These are phyloP conservation scores for Botia kubotai DNA, from an alignment of 2,797 vertebrate genomes.

Conservation along the genomic window DNA sequence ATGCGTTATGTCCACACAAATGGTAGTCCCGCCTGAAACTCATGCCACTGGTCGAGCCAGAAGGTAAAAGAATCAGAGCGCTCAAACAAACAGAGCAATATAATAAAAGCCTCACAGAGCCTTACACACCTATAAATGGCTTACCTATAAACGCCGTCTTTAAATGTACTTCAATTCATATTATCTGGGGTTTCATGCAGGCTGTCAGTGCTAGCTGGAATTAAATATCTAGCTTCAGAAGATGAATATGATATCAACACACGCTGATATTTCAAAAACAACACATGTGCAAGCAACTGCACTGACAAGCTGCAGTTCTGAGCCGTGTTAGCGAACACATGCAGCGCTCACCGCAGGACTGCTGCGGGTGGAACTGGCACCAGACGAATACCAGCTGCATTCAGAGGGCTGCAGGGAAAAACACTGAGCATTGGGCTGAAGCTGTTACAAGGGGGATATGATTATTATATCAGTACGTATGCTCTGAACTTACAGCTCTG, in stretches of 20 bases:
- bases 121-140: neutral
- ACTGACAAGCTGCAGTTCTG: constrained; percentile 5
- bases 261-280: constrained; percentile 15
- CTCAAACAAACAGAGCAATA: neutral
- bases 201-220: neutral
- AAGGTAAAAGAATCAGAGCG: neutral
- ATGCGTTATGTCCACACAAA: neutral
- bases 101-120: neutral
- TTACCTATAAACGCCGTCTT: neutral
- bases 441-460: constrained; percentile 16
- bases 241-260: constrained; percentile 13
- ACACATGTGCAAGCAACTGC: constrained; percentile 15
- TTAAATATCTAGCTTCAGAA: neutral
- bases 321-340: neutral
- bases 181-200: neutral
- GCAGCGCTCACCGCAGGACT: constrained; percentile 89
- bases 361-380: constrained; percentile 87
- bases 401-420: constrained; percentile 87
- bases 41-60: neutral
- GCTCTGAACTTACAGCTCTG: constrained; percentile 85
- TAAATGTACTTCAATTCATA: too few relatives aligned
- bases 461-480: neutral
- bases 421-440: constrained; percentile 53
- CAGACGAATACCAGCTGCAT: constrained; percentile 90
- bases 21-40: neutral